Base-by-base conservation (phyloP, 2,113 vertebrate species). In the Vulpes vulpes region DNA sequence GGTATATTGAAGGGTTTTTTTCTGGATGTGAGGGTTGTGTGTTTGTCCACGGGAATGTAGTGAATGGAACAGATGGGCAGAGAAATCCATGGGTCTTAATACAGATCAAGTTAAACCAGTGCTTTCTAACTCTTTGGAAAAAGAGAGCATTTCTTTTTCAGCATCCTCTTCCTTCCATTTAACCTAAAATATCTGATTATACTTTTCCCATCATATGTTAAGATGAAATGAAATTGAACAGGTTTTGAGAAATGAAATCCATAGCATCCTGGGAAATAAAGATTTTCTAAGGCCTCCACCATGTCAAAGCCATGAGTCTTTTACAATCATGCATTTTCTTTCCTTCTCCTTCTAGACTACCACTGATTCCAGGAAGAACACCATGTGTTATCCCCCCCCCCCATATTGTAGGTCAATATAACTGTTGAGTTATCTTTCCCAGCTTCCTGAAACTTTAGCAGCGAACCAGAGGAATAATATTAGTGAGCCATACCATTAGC, bases 351-450 rank as follows among this genome's bases (percentile, higher is more conserved):
- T 96, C 95, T 90, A 94, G 86, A 84, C 94, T 35, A 49, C 57
- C 67, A 94, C 92, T 96, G 84, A 96, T 87, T 94, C 95, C 94
- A 64, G 97, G 86, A 92, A 97, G 5, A 91, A 51, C 51, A n/a
- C 78, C 69, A 1, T 96, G 79, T 83, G 94, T 91, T 93, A 79
- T 90, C 85, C 94, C 43, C 43, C 43, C 43, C 5, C 81, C 69
- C 81, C 96, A 17, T 94, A 81, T 74, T 97, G 92, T 78, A 91
- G 93, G 97, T 98, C 94, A 97, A 95, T 76, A 43, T 88, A 73
- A 76, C 97, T 92, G 90, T 73, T 67, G 82, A 74, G 11, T 69
- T n/a, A 8, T 30, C 10, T 62, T 74, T 86, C 81, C 79, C 51
- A 51, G 55, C 25, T 89, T n/a, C 60, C 57, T 30, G 43, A 43